Conservation (phyloP, 1,140 invertebrate species). For the Laodelphax striatellus region DNA sequence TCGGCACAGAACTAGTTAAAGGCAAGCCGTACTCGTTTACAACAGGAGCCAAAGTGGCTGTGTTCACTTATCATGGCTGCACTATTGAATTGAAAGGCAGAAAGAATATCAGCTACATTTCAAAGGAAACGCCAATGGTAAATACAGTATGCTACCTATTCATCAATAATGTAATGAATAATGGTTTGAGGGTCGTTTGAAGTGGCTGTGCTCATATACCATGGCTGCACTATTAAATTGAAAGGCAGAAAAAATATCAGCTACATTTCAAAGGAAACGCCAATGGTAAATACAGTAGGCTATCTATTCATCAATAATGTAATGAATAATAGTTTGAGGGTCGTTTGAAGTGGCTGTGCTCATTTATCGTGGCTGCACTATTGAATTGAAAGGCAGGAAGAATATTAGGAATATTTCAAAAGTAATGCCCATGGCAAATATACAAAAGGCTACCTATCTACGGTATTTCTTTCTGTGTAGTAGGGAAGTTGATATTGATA, state of each 20-base stretch:
- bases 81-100: conserved; percentile 69
- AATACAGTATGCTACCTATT: conserved; percentile 18
- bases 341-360: conserved; percentile 94
- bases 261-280: conserved; percentile 91
- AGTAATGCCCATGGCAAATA: conserved; percentile 84
- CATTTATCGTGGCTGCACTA: conserved; percentile 86
- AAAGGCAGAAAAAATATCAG: conserved; percentile 82
- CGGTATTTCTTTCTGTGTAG: no score
- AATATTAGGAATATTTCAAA: conserved; percentile 90
- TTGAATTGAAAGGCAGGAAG: conserved; percentile 73
- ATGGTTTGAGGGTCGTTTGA: no score
- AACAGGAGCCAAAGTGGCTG: conserved; percentile 84
- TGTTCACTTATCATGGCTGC: conserved; percentile 95
- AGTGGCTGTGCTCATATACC: conserved; percentile 92
- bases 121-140: conserved; percentile 91
- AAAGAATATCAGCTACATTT: conserved; percentile 85
- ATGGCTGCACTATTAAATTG: conserved; percentile 78
- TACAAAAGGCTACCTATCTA: not conserved
- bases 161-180: no score
- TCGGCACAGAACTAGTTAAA: conserved; percentile 91
- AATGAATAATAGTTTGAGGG: no score
- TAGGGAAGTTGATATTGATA: no score
- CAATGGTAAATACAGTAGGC: conserved; percentile 51
- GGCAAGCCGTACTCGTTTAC: conserved; percentile 87
- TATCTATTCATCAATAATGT: no score